Evolutionary conservation across 1,140 invertebrate species (phyloP), one percentile per base, ranked within the genome.

Genomic region (Eurosta solidaginis): DNA sequence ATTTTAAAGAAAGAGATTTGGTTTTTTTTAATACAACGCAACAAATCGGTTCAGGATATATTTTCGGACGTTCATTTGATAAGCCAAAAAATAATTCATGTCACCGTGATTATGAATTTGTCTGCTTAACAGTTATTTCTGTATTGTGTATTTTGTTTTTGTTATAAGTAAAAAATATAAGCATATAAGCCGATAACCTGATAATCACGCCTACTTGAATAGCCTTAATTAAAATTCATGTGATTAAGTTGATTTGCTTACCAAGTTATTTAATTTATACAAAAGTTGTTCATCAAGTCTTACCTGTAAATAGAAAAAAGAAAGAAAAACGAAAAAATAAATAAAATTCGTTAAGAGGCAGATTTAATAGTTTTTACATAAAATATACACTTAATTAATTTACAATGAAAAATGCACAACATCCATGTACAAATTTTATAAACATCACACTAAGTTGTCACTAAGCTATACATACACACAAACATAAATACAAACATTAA

Each of bases 241-340:
- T 27, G 50, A 5, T 6, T 25, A 77, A 49, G n/a, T n/a, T 78
- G 27, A 74, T 20, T 75, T n/a, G 83, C 85, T 87, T 87, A 87
- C 85, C 85, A 86, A 83, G 85, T 84, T 81, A 82, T 87, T 85
- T 52, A 85, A 80, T 80, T 85, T 87, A 85, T 84, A 86, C 33
- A 87, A 80, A 83, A 82, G 82, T 82, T 86, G 82, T 85, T 87
- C 83, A 83, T 87, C 83, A 76, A 86, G 85, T 82, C 85, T 87
- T 87, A 87, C 85, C 85, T 87, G 84, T 27, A 86, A 86, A 25
- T 80, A 79, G 36, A 81, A 79, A 80, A 81, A 63, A 80, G 59
- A 29, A 9, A 54, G 6, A 74, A 74, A 47, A n/a, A 45, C 12
- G 45, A 74, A 47, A 74, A 74, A 45, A 74, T 47, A 74, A 47